These are phyloP conservation scores for Petroica traversi DNA, from an alignment of 2,113 vertebrate genomes.

Conservation along the genomic window DNA sequence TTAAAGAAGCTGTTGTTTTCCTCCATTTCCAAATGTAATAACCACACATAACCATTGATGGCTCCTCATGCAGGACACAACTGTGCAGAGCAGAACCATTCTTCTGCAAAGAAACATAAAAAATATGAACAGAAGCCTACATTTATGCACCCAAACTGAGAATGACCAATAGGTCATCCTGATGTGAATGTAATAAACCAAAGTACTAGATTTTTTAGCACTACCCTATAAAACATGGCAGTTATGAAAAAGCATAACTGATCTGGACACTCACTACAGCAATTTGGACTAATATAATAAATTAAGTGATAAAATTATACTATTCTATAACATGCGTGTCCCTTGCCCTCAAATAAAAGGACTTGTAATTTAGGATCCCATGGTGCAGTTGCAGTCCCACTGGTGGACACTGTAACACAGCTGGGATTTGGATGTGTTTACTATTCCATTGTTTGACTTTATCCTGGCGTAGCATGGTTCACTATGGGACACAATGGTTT, in stretches of 20 bases:
- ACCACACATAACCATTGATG: fast-evolving
- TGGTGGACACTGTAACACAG: neutral
- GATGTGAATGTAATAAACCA: neutral
- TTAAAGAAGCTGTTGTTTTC: neutral
- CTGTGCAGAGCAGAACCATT: neutral
- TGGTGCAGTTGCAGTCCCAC: neutral
- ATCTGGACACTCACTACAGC: neutral
- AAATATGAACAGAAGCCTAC: neutral
- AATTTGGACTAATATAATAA: neutral
- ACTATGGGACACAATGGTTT: neutral
- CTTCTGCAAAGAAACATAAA: neutral
- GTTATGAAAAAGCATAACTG: neutral
- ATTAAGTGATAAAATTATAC: neutral
- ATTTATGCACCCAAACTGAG: neutral
- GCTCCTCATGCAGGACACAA: neutral
- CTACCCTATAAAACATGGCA: neutral
- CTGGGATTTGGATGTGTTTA: neutral
- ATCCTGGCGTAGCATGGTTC: neutral
- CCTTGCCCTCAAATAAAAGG: neutral
- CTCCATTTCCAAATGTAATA: neutral
- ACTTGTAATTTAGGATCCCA: neutral
- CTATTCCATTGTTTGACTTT: neutral
- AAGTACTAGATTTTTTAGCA: neutral
- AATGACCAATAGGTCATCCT: neutral
- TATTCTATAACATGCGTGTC: neutral